Conservation (phyloP, 1,140 invertebrate species). For the Papilio polyxenes region DNA sequence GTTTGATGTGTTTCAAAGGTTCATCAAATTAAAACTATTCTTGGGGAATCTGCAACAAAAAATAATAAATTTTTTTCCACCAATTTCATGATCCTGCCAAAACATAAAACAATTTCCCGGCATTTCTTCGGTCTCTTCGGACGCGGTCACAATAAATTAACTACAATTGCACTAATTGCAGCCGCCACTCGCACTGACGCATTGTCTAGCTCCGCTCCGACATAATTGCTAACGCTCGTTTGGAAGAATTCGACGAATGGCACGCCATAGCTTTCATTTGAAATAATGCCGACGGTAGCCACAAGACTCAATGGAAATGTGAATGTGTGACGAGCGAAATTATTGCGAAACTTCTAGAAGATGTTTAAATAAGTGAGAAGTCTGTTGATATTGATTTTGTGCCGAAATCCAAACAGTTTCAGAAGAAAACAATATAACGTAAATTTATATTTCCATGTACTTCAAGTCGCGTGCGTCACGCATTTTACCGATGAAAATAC, state of each 20-base stretch:
- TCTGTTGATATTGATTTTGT: neutral
- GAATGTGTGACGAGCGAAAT: slow-evolving; percentile 44
- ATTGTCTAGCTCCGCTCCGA: slow-evolving; percentile 66
- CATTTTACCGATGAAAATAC: slow-evolving; percentile 45
- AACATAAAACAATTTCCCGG: slow-evolving; percentile 44
- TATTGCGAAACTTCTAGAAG: slow-evolving; percentile 44
- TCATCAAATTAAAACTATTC: neutral
- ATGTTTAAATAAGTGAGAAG: too few species aligned
- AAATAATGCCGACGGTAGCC: slow-evolving; percentile 11
- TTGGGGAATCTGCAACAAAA: neutral
- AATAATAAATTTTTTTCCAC: neutral
- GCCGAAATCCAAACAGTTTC: slow-evolving; percentile 42
- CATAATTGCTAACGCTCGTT: slow-evolving; percentile 55
- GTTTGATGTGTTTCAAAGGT: neutral
- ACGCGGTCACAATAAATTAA: slow-evolving; percentile 73
- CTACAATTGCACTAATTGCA: slow-evolving; percentile 78
- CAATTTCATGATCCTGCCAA: slow-evolving; percentile 23
- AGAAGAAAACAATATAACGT: neutral
- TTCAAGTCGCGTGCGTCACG: slow-evolving; percentile 47
- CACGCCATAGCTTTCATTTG: slow-evolving; percentile 45
- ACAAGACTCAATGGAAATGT: slow-evolving; percentile 10
- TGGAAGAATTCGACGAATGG: slow-evolving; percentile 60
- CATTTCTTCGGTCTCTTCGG: slow-evolving; percentile 47
- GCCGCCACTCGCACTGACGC: slow-evolving; percentile 64
- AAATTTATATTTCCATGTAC: neutral